Conservation (phyloP, 2,113 vertebrate genomes). For the Cebus imitator region DNA sequence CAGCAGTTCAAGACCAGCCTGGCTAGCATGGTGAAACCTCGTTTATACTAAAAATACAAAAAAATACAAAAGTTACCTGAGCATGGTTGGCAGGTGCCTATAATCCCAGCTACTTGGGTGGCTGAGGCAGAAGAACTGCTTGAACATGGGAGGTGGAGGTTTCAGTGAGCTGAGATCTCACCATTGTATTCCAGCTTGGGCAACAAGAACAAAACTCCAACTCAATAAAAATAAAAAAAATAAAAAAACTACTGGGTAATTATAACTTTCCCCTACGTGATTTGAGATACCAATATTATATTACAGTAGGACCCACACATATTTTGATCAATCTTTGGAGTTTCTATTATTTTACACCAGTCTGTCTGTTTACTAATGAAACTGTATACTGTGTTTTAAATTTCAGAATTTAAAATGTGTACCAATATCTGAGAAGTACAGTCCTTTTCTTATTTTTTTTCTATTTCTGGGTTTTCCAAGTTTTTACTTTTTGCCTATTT, state of each 20-base stretch:
- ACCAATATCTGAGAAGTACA: neutral
- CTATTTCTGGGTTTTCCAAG: neutral
- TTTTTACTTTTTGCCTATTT: neutral
- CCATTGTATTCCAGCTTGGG: no score
- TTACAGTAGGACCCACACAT: neutral
- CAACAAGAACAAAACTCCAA: no score
- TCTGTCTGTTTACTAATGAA: neutral
- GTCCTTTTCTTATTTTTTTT: neutral
- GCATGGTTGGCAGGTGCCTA: no score
- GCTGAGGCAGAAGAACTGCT: no score
- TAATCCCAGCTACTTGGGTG: no score
- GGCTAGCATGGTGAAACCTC: no score
- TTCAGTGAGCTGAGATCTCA: no score
- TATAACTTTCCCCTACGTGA: neutral
- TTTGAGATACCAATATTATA: neutral
- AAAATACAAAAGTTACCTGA: no score
- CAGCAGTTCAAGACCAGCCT: no score
- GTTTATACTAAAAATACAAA: no score
- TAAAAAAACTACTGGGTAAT: neutral
- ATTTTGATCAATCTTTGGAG: neutral
- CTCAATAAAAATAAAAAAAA: no score
- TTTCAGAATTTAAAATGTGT: neutral
- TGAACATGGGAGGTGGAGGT: no score
- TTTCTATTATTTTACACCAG: neutral
- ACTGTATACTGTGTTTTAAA: neutral